Evolutionary conservation across 2,888 invertebrate species (phyloP).

Genomic region (Pheosia tremula): DNA sequence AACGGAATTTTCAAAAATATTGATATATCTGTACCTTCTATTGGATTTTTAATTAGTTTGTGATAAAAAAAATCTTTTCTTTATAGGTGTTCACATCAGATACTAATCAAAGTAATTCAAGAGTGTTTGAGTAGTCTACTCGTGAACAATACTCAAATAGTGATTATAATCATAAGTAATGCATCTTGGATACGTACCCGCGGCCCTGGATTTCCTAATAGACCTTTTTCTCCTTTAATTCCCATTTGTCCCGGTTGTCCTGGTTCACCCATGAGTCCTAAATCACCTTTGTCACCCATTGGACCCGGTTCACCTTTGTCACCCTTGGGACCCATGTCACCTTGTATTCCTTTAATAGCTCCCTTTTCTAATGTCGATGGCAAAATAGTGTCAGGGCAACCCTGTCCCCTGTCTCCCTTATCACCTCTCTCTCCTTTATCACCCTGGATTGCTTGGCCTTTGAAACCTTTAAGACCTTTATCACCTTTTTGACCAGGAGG

Average conservation of each 20-base stretch:
- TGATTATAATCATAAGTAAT: too few relatives aligned
- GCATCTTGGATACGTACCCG: constrained; percentile 83
- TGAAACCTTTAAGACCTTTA: constrained; percentile 87
- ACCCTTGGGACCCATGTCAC: constrained; percentile 85
- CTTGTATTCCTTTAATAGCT: constrained; percentile 67
- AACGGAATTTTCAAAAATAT: too few relatives aligned
- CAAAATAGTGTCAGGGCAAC: constrained; percentile 55
- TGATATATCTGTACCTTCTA: too few relatives aligned
- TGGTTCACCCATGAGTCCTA: constrained; percentile 88
- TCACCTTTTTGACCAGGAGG: constrained; percentile 87
- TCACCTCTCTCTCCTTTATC: constrained; percentile 87
- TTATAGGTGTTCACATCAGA: too few relatives aligned
- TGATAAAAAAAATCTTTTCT: too few relatives aligned
- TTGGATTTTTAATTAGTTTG: too few relatives aligned
- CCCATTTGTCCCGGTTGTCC: constrained; percentile 88
- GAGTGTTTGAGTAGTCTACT: too few relatives aligned
- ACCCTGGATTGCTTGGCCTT: constrained; percentile 81
- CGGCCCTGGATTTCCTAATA: constrained; percentile 92
- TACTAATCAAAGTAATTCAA: too few relatives aligned
- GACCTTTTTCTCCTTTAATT: constrained; percentile 94
- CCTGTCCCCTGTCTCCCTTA: constrained; percentile 78
- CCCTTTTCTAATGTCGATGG: constrained; percentile 52
- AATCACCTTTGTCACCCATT: constrained; percentile 88
- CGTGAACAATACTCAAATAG: too few relatives aligned
- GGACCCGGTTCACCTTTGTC: constrained; percentile 85